Base-by-base conservation (phyloP, 2,888 invertebrate species). In the Nineta flava region DNA sequence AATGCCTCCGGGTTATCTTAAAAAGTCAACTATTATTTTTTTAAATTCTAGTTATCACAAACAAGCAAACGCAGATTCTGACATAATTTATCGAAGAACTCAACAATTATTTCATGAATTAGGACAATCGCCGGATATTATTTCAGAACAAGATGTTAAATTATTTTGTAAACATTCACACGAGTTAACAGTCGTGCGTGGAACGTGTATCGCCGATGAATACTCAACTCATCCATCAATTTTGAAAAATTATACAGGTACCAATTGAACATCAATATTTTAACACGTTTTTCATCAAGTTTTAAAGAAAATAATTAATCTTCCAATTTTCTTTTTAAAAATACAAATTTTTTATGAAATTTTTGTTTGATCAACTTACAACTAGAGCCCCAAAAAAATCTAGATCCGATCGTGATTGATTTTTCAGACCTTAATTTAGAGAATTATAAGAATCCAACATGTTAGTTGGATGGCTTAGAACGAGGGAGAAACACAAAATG, bases 91-190 rank as follows among this genome's bases (percentile, higher is more conserved):
- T 62, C 76, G 85, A 57, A 79, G 85, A 63, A 87, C 88, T 0
- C 80, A 87, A 58, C 79, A 84, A 62, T 77, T 91, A 52, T 75
- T 91, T 12, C 76, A 83, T 53, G 82, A 84, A 61, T 64, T 93
- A 49, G 87, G 88, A 41, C 74, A 82, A 64, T 77, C 87, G 1
- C 76, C 76, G 49, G 82, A 83, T 56, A 68, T 67, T 12, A 83
- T 93, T 52, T 77, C 79, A 49, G 92, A 94, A 64, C 71, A 74
- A 53, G 86, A 88, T 57, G 66, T 65, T 53, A 45, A 48, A 34
- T 64, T 87, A 48, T 87, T 94, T 62, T 95, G 95, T 65, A 85
- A 87, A 60, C 91, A 96, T 70, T 79, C 91, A 2, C 76, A 82
- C 54, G 83, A 87, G 61, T 68, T 99, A 49, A 73, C 81, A 55